A percentile compares a stretch with the other conserved stretches of the same genome.
These are phyloP conservation scores for Chondrosia reniformis DNA, from an alignment of 37 sponge, comb jelly and placozoan genomes.

Conservation along the genomic window DNA sequence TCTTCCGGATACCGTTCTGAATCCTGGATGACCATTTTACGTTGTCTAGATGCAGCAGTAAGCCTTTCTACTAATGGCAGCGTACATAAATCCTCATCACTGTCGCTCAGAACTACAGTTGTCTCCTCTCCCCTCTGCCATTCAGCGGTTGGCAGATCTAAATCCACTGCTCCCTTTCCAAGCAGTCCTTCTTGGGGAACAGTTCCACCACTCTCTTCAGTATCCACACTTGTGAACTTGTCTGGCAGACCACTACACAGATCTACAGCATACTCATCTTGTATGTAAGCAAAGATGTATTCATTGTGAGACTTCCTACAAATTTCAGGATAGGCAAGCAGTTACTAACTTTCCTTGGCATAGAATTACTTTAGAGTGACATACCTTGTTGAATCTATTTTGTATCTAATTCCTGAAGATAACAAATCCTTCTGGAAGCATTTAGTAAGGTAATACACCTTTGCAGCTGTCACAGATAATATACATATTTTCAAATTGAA, in stretches of 20 bases:
- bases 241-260: background rate
- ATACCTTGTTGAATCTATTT: slow-evolving; percentile 43
- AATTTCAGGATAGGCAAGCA: background rate
- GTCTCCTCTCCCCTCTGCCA: slow-evolving; percentile 5
- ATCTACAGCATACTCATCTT: slow-evolving; percentile 37
- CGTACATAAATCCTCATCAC: background rate
- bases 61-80: background rate
- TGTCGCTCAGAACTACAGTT: background rate
- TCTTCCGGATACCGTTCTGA: too few relatives aligned
- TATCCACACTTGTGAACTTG: background rate
- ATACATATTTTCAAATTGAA: too few relatives aligned
- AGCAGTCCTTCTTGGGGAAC: background rate
- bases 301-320: slow-evolving; percentile 26
- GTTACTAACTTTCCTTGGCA: too few relatives aligned
- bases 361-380: background rate
- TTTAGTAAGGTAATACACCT: slow-evolving; percentile 45
- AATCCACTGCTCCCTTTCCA: background rate
- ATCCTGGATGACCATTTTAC: too few relatives aligned
- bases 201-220: background rate
- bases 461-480: slow-evolving; percentile 24
- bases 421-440: slow-evolving; percentile 23
- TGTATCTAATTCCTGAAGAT: slow-evolving; percentile 1
- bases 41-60: background rate
- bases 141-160: too few relatives aligned
- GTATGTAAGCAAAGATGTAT: slow-evolving; percentile 36